Evolutionary conservation across 2,797 vertebrate genomes (phyloP).

Genomic region (Muscicapa comitata): DNA sequence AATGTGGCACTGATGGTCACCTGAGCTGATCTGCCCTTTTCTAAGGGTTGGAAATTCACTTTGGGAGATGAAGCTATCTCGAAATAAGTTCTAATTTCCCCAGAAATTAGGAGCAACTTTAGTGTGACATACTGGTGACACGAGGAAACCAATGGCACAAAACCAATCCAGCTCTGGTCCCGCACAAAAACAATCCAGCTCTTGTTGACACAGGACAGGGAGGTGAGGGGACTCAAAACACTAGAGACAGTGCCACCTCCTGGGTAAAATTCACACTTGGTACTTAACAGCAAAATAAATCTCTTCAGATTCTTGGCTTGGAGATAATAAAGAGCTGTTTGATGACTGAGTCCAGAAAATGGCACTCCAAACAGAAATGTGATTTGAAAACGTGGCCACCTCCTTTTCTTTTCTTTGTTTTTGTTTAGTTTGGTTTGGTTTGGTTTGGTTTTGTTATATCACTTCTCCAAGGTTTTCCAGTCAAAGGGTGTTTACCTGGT

Average conservation of each 20-base stretch:
- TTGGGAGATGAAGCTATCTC: background rate
- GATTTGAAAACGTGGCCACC: background rate
- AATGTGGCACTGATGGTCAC: background rate
- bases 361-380: background rate
- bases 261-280: background rate
- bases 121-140: background rate
- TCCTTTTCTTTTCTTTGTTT: background rate
- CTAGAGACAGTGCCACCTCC: slow-evolving; percentile 33
- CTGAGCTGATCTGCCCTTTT: background rate
- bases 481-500: background rate
- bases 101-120: background rate
- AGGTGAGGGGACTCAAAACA: background rate
- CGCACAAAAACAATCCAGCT: background rate
- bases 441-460: background rate
- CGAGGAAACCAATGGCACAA: background rate
- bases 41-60: background rate
- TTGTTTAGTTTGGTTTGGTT: too few species aligned
- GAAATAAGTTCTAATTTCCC: background rate
- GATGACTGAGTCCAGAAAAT: background rate
- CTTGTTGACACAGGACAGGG: background rate
- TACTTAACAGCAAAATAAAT: background rate
- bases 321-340: background rate
- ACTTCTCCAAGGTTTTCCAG: background rate
- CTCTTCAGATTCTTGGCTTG: background rate
- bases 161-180: background rate